These are phyloP conservation scores for Drosophila diplacantha DNA, from an alignment of 2,888 invertebrate genomes.

Conservation along the genomic window DNA sequence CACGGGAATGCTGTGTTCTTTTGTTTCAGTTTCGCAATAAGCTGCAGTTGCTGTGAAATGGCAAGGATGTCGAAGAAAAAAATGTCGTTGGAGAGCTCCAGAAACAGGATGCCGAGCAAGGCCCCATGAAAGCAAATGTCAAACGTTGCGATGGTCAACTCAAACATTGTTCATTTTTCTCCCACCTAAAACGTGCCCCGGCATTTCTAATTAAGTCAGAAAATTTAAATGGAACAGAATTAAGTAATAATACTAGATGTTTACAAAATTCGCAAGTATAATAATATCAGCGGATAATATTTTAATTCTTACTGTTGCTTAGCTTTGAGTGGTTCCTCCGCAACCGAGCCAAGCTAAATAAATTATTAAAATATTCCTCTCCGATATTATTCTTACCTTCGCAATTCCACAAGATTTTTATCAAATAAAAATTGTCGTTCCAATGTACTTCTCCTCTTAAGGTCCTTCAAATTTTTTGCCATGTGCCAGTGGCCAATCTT, in stretches of 20 bases:
- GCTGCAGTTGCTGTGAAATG: constrained; percentile 2
- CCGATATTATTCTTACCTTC: not conserved
- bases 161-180: not conserved
- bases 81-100: constrained; percentile 4
- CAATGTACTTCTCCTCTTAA: not conserved
- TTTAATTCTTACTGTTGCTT: no score
- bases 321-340: no score
- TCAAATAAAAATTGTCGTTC: not conserved
- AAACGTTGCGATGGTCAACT: constrained; percentile 8
- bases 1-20: not conserved
- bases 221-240: not conserved
- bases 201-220: constrained; percentile 9
- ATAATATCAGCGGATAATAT: no score
- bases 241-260: not conserved
- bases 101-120: constrained; percentile 19
- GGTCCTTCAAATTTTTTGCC: constrained; percentile 1
- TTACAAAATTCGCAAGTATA: no score
- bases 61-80: not conserved
- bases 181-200: not conserved
- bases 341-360: no score
- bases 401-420: not conserved
- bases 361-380: not conserved
- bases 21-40: constrained; percentile 9
- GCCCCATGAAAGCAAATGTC: constrained; percentile 25
- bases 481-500: constrained; percentile 1